These are phyloP conservation scores for Habropoda laboriosa DNA, from an alignment of 1,140 invertebrate species.

Conservation along the genomic window DNA sequence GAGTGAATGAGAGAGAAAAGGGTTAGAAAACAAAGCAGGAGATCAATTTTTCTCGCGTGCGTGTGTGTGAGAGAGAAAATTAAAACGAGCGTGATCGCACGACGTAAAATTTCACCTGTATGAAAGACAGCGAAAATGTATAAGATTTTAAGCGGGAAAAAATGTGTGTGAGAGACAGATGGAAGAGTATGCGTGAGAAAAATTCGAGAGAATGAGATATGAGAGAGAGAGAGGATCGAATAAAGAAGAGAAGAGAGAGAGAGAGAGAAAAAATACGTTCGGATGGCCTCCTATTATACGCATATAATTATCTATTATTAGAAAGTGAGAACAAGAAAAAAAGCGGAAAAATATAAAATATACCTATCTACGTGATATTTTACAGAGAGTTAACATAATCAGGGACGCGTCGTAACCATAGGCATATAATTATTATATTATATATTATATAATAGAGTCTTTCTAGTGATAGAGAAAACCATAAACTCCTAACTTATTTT, in stretches of 20 bases:
- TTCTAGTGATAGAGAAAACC: constrained; percentile 62
- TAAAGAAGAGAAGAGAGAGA: constrained; percentile 28
- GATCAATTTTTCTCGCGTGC: not conserved
- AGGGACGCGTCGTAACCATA: constrained; percentile 73
- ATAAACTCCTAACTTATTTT: constrained; percentile 57
- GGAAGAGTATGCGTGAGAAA: constrained; percentile 39
- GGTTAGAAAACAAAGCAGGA: not conserved
- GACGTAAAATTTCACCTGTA: not conserved
- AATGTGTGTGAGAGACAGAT: not conserved
- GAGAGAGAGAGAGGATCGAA: constrained; percentile 25
- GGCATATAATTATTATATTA: constrained; percentile 48
- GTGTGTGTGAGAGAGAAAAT: no score
- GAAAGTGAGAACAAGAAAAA: constrained; percentile 49
- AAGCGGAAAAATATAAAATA: constrained; percentile 62
- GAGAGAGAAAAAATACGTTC: constrained; percentile 19
- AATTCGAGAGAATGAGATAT: constrained; percentile 24
- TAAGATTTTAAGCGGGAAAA: constrained; percentile 15
- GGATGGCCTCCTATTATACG: constrained; percentile 54
- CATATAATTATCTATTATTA: constrained; percentile 58
- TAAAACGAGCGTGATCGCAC: not conserved
- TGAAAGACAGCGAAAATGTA: not conserved
- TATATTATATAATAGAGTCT: constrained; percentile 56
- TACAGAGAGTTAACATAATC: constrained; percentile 78
- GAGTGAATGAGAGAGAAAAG: not conserved
- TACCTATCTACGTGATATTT: constrained; percentile 76